Percentiles rank a stretch among this genome's conserved stretches.
These are phyloP conservation scores for Abrostola triplasia DNA, from an alignment of 2,888 invertebrate species.

Conservation along the genomic window DNA sequence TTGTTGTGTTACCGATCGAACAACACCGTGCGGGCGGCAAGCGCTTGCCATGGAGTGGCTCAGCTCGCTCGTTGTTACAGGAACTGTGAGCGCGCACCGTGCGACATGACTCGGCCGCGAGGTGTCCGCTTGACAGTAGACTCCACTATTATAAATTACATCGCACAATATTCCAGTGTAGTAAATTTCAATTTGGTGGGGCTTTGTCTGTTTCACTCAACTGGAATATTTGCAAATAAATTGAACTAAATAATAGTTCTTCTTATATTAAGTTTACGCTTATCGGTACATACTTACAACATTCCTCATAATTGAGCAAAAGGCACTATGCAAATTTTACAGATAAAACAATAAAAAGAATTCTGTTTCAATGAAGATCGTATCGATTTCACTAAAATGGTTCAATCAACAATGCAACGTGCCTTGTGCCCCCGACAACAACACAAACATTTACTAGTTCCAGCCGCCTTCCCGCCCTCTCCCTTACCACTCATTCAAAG, in stretches of 20 bases:
- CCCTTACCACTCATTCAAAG: constrained; percentile 40
- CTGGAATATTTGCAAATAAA: constrained; percentile 59
- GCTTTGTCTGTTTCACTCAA: constrained; percentile 51
- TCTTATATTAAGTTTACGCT: constrained; percentile 68
- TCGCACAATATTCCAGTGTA: constrained; percentile 55
- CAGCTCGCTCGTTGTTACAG: constrained; percentile 62
- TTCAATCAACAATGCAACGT: constrained; percentile 75
- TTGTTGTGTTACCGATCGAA: not conserved
- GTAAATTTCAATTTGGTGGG: constrained; percentile 52
- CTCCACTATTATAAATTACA: constrained; percentile 33
- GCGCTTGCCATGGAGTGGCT: constrained; percentile 55
- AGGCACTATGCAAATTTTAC: constrained; percentile 84
- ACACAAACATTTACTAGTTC: constrained; percentile 52
- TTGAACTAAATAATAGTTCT: constrained; percentile 69
- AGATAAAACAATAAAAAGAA: constrained; percentile 77
- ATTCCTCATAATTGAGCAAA: constrained; percentile 82
- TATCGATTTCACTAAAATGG: constrained; percentile 64
- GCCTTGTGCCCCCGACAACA: constrained; percentile 78
- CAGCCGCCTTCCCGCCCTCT: constrained; percentile 37
- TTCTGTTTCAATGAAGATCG: constrained; percentile 71
- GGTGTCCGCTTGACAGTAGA: constrained; percentile 25
- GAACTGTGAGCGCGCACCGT: constrained; percentile 46
- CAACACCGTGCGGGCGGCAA: constrained; percentile 11
- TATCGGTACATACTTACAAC: constrained; percentile 72
- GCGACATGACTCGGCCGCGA: constrained; percentile 19